These are phyloP conservation scores for Phalanger gymnotis DNA, from an alignment of 2,797 vertebrate genomes.

Conservation along the genomic window DNA sequence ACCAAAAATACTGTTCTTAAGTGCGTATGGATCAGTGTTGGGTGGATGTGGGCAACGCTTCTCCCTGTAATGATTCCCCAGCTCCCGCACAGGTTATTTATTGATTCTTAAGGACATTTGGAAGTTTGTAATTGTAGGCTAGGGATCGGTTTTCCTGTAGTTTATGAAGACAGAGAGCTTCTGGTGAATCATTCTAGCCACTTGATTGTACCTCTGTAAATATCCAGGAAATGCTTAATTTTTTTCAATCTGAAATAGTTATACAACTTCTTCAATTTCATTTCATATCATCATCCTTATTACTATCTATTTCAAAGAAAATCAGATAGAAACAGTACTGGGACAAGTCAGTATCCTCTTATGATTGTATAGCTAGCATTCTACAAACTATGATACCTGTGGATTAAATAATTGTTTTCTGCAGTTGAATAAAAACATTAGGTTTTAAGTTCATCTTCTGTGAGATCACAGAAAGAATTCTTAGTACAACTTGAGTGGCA, in stretches of 20 bases:
- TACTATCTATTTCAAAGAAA: background rate
- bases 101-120: background rate
- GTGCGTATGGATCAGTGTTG: background rate
- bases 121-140: background rate
- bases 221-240: background rate
- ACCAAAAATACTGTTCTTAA: background rate
- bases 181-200: background rate
- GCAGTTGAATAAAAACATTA: background rate
- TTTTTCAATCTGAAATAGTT: background rate
- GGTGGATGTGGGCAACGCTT: background rate
- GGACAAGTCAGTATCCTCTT: background rate
- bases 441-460: background rate
- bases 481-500: background rate
- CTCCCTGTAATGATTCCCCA: background rate
- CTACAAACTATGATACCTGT: background rate
- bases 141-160: background rate
- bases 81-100: background rate
- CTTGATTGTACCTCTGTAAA: background rate
- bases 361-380: background rate
- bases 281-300: background rate
- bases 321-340: background rate
- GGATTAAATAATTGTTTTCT: background rate
- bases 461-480: background rate
- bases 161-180: background rate
- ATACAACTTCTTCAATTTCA: background rate